Conservation (phyloP, 2,113 vertebrate genomes). For the Canis aureus region DNA sequence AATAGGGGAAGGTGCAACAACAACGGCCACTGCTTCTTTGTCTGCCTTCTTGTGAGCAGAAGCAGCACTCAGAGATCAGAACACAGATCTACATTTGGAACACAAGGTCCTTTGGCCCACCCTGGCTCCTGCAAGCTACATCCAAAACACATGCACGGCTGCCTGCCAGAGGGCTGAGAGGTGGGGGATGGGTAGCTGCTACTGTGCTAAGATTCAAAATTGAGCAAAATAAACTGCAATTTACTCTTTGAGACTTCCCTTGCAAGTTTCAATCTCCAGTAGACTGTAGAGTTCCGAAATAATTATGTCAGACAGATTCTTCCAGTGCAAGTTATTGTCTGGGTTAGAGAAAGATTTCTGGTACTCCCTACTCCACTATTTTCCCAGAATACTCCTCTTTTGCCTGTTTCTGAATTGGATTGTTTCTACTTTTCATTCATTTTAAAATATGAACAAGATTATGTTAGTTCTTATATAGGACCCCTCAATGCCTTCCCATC, state of each 20-base stretch:
- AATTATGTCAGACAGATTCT: neutral
- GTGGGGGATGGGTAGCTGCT: neutral
- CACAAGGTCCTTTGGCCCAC: neutral
- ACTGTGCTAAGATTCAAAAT: neutral
- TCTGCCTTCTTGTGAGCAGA: neutral
- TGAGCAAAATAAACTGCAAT: neutral
- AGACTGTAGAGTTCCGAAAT: neutral
- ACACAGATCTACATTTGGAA: neutral
- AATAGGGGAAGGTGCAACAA: neutral
- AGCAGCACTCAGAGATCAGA: neutral
- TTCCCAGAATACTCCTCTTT: neutral
- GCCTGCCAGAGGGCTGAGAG: neutral
- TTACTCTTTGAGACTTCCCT: neutral
- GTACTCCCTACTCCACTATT: neutral
- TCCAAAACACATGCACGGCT: neutral
- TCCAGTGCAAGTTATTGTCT: neutral
- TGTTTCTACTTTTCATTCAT: neutral
- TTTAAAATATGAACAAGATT: neutral
- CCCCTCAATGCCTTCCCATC: neutral
- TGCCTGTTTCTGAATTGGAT: neutral
- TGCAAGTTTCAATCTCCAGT: neutral
- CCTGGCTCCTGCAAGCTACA: neutral
- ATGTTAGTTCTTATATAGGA: neutral
- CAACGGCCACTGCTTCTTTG: neutral
- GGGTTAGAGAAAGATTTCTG: neutral